A percentile compares a stretch with the other conserved stretches of the same genome.
phyloP scores from a whole-genome alignment of 2,113 vertebrate genomes.

The Leiothrix lutea region DNA sequence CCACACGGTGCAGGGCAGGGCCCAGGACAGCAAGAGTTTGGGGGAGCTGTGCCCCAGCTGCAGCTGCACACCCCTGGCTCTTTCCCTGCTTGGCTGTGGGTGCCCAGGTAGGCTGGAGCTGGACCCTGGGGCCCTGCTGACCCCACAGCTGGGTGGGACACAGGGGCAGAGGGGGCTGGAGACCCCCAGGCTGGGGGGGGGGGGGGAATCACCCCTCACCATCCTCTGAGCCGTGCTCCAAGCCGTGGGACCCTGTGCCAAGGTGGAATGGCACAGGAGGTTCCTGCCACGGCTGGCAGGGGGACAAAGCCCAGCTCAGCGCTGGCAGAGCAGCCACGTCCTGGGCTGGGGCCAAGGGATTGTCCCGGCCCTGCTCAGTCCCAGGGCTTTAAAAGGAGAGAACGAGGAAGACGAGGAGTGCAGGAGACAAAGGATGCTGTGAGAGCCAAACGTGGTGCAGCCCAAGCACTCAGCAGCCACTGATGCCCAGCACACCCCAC shows the following conservation, averaged over 20 bases:
- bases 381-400: conserved; percentile 52
- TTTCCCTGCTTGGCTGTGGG: background rate
- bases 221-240: fast-evolving
- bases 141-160: background rate
- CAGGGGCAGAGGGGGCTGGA: fast-evolving
- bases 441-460: background rate
- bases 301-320: background rate
- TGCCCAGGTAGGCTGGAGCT: background rate
- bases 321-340: background rate
- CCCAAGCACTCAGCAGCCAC: fast-evolving
- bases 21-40: background rate
- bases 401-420: background rate
- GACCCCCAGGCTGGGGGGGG: background rate
- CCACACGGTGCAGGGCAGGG: fast-evolving
- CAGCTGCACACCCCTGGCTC: background rate
- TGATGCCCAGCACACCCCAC: fast-evolving
- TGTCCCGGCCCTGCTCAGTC: background rate
- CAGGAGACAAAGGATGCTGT: background rate
- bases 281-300: background rate
- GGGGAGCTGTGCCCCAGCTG: background rate
- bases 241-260: fast-evolving
- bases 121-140: background rate
- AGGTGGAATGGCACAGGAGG: background rate
- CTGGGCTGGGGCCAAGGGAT: background rate
- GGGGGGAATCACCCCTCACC: fast-evolving